Conservation (phyloP, 1,140 invertebrate genomes). For the Cyclina sinensis region DNA sequence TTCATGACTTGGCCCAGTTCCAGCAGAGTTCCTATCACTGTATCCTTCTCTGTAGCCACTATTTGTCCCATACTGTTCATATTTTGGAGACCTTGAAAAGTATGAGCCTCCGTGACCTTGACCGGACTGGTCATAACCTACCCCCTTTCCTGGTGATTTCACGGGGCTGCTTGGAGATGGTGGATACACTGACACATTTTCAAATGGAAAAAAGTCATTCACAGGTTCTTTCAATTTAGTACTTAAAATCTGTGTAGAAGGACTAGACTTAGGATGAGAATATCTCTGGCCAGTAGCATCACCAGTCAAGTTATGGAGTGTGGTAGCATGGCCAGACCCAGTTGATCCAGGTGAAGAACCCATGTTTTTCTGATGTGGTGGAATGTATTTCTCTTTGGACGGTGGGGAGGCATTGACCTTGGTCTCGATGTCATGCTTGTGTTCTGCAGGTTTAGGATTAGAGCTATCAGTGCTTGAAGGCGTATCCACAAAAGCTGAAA, state of each 20-base stretch:
- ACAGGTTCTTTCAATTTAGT: constrained; percentile 44
- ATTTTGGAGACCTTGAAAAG: constrained; percentile 18
- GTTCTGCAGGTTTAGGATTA: neutral
- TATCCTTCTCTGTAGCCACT: neutral
- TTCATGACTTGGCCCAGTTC: neutral
- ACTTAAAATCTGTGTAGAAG: neutral
- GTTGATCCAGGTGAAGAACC: neutral
- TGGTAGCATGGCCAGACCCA: neutral
- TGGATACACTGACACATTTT: constrained; percentile 60
- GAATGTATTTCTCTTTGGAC: constrained; percentile 53
- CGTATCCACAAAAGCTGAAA: constrained; percentile 3
- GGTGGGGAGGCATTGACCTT: neutral
- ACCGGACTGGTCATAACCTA: neutral
- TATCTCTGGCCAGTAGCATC: neutral
- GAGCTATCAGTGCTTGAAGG: neutral
- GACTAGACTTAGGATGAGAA: neutral
- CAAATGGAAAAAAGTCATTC: constrained; percentile 60
- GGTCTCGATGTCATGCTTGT: neutral
- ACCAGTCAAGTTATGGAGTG: neutral
- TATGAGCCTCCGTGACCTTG: constrained; percentile 36
- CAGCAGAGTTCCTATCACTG: neutral
- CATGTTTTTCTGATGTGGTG: constrained; percentile 48
- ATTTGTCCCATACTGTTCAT: neutral
- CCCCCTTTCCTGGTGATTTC: constrained; percentile 3
- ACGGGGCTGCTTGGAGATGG: constrained; percentile 44